These are phyloP conservation scores for Nycteola revayana DNA, from an alignment of 2,888 invertebrate genomes.

Conservation along the genomic window DNA sequence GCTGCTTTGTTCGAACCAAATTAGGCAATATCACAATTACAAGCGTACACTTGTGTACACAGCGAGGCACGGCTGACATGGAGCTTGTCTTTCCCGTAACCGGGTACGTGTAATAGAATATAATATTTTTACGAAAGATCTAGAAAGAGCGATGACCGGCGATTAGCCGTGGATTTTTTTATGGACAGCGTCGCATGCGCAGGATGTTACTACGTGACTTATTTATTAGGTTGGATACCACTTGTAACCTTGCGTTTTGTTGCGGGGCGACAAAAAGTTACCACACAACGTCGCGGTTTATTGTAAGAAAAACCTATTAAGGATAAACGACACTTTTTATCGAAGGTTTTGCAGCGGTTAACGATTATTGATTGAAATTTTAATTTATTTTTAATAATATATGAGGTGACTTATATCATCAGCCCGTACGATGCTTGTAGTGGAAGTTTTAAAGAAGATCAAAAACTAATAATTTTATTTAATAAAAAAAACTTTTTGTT, in stretches of 20 bases:
- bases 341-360: constrained; percentile 19
- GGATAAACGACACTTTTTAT: constrained; percentile 25
- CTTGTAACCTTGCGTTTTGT: constrained; percentile 35
- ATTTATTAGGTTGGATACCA: constrained; percentile 40
- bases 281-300: constrained; percentile 19
- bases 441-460: too few relatives aligned
- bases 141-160: constrained; percentile 69
- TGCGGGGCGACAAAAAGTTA: constrained; percentile 37
- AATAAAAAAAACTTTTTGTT: too few relatives aligned
- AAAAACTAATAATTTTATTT: too few relatives aligned
- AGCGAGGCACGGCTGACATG: constrained; percentile 43
- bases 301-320: constrained; percentile 27
- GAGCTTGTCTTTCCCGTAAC: constrained; percentile 60
- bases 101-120: constrained; percentile 40
- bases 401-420: too few relatives aligned
- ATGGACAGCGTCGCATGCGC: constrained; percentile 47
- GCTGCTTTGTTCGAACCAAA: constrained; percentile 41
- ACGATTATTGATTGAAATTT: constrained; percentile 20
- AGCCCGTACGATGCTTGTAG: too few relatives aligned
- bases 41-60: constrained; percentile 62
- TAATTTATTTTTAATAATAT: too few relatives aligned
- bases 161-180: constrained; percentile 67
- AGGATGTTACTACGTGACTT: constrained; percentile 73
- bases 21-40: constrained; percentile 56
- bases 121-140: constrained; percentile 51